Percentiles rank a stretch among this genome's conserved stretches.
Evolutionary conservation across 37 sponge, comb jelly and placozoan genomes (phyloP).

Genomic region (Chondrilla cf. caribensis): DNA sequence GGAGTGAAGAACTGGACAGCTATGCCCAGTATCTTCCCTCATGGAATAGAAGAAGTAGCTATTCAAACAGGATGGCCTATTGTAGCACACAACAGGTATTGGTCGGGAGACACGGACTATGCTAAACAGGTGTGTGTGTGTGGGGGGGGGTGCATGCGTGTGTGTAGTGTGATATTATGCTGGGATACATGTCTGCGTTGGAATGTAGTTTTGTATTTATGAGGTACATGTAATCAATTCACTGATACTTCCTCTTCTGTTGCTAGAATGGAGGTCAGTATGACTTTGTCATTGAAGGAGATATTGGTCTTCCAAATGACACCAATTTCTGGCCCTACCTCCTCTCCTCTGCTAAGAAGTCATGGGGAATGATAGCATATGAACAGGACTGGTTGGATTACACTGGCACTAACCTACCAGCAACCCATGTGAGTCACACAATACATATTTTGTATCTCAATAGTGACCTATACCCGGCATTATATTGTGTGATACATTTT

Average conservation of each 20-base stretch:
- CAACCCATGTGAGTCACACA: background rate
- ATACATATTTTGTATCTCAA: too few species aligned
- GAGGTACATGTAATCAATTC: background rate
- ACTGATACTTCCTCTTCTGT: too few species aligned
- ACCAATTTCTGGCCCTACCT: slow-evolving; percentile 64
- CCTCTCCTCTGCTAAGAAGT: slow-evolving; percentile 41
- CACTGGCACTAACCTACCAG: background rate
- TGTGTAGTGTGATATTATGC: background rate
- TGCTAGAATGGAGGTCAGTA: slow-evolving; percentile 64
- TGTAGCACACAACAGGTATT: slow-evolving; percentile 78
- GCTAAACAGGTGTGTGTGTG: slow-evolving; percentile 43
- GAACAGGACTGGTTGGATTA: slow-evolving; percentile 81
- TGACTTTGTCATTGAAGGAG: slow-evolving; percentile 56
- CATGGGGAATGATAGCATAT: slow-evolving; percentile 65
- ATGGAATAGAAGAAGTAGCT: slow-evolving; percentile 58
- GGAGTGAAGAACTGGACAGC: slow-evolving; percentile 85
- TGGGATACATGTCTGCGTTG: background rate
- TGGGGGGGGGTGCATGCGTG: too few species aligned
- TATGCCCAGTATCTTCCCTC: slow-evolving; percentile 57
- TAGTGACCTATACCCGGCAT: too few species aligned
- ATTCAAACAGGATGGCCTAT: slow-evolving; percentile 54
- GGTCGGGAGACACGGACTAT: slow-evolving; percentile 68
- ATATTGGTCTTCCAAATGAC: slow-evolving; percentile 35
- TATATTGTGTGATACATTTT: too few species aligned
- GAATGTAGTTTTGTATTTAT: background rate